Conservation (phyloP, 2,797 vertebrate species). For the Odontamblyopus rebecca region DNA sequence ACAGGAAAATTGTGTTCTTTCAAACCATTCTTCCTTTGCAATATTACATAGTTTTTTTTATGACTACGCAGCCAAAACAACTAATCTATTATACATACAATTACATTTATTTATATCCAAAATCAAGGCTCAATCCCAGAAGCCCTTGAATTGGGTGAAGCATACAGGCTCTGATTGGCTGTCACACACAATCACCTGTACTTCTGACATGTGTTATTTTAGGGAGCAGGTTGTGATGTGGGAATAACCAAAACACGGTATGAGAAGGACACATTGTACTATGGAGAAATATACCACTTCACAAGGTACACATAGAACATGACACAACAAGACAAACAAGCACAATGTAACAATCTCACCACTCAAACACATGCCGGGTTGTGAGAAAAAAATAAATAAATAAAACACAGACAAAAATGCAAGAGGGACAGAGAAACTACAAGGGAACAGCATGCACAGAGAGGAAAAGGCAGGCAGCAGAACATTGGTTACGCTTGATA, state of each 20-base stretch:
- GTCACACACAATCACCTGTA: slow-evolving; percentile 45
- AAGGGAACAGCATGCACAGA: slow-evolving; percentile 24
- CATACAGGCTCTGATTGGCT: slow-evolving; percentile 60
- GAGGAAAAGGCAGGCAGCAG: slow-evolving; percentile 58
- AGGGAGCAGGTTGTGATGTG: slow-evolving; percentile 31
- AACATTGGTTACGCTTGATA: slow-evolving; percentile 78
- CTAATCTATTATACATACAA: slow-evolving; percentile 43
- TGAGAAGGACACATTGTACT: slow-evolving; percentile 24
- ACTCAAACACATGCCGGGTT: slow-evolving; percentile 14
- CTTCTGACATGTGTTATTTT: slow-evolving; percentile 41
- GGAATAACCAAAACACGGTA: slow-evolving; percentile 35
- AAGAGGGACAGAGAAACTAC: background rate
- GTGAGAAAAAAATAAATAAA: background rate
- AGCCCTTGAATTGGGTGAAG: slow-evolving; percentile 43
- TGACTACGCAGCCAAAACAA: slow-evolving; percentile 5
- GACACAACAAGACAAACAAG: slow-evolving; percentile 22
- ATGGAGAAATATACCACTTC: slow-evolving; percentile 18
- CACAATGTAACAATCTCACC: slow-evolving; percentile 27
- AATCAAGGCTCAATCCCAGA: slow-evolving; percentile 46
- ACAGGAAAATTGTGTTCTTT: background rate
- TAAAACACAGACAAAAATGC: slow-evolving; percentile 17
- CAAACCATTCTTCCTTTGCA: background rate
- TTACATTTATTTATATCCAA: slow-evolving; percentile 39
- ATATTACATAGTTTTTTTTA: background rate
- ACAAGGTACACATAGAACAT: slow-evolving; percentile 48